Conservation (phyloP, 2,888 invertebrate genomes). For the Hymenopus coronatus region DNA sequence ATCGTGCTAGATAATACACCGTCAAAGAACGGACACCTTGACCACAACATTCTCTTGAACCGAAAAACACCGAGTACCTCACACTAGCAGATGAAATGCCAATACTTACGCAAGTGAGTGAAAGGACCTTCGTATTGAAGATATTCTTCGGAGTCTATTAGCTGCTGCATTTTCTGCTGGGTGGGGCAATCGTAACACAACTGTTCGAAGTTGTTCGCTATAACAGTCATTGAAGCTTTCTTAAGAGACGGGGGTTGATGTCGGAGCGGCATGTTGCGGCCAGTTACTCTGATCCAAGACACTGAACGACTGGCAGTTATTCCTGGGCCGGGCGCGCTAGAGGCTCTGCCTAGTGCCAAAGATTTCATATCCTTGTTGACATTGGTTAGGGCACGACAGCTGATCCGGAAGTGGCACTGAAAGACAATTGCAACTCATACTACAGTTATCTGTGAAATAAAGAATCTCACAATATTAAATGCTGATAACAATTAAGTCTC, state of each 20-base stretch:
- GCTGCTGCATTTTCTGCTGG: conserved; percentile 34
- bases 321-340: background rate
- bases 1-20: too few relatives aligned
- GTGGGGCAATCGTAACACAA: conserved; percentile 37
- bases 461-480: too few relatives aligned
- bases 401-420: background rate
- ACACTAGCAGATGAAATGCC: background rate
- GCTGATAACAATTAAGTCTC: too few relatives aligned
- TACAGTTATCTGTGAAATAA: background rate
- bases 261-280: conserved; percentile 34
- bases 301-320: background rate
- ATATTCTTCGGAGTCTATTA: conserved; percentile 39
- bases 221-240: conserved; percentile 33
- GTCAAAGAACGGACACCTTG: too few relatives aligned
- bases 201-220: conserved; percentile 39
- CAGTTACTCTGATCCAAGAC: background rate
- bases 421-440: background rate
- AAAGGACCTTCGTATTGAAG: conserved; percentile 39
- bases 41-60: too few relatives aligned
- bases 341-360: background rate
- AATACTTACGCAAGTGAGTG: conserved; percentile 39
- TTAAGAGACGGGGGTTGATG: conserved; percentile 34
- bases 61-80: background rate
- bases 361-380: background rate
- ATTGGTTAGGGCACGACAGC: background rate